phyloP scores from a whole-genome alignment of 2,888 invertebrate genomes.

The Steinernema hermaphroditum region DNA sequence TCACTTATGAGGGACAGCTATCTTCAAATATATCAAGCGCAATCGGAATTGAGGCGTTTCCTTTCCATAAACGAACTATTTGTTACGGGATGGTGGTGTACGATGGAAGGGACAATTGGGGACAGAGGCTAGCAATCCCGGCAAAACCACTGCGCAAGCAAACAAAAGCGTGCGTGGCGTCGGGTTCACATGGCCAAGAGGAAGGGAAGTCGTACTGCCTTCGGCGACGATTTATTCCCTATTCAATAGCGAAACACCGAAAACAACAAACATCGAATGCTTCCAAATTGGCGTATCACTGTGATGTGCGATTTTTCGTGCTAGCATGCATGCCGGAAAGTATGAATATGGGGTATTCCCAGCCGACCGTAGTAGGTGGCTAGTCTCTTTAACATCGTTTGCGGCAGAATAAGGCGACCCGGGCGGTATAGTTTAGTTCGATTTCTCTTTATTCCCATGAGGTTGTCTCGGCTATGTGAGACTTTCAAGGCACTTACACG shows the following conservation, averaged over 20 bases:
- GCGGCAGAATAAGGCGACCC: constrained; percentile 1
- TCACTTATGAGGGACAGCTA: too few relatives aligned
- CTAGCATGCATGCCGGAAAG: neutral
- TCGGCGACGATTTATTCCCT: constrained; percentile 25
- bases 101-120: neutral
- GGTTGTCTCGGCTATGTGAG: neutral
- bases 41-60: too few relatives aligned
- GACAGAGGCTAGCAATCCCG: neutral
- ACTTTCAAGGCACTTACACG: constrained; percentile 22
- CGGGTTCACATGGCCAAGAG: constrained; percentile 4
- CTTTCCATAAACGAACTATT: too few relatives aligned
- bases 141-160: constrained; percentile 19
- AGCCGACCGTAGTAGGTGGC: constrained; percentile 11
- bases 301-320: neutral
- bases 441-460: constrained; percentile 20
- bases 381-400: constrained; percentile 10
- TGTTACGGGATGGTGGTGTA: neutral
- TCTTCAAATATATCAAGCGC: too few relatives aligned
- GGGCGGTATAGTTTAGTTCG: constrained; percentile 29
- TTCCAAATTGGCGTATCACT: neutral
- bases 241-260: constrained; percentile 29
- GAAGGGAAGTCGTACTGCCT: constrained; percentile 27
- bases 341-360: neutral
- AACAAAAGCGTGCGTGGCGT: constrained; percentile 25
- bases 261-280: constrained; percentile 30